Conservation (phyloP, 2,888 invertebrate species). For the Luperina nickerlii region DNA sequence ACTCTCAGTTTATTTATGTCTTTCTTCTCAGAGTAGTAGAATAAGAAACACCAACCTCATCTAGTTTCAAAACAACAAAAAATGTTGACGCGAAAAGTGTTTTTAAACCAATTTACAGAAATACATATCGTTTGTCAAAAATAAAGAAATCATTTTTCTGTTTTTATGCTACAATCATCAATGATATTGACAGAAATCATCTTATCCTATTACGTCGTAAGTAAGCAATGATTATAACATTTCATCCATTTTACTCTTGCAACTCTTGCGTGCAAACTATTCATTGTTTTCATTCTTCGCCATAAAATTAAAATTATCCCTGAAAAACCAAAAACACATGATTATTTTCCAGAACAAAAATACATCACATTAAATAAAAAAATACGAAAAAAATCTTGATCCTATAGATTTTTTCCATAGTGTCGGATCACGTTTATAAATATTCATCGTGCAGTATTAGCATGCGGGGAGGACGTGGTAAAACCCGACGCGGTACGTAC, state of each 20-base stretch:
- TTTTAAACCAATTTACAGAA: not conserved
- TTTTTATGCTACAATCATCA: not conserved
- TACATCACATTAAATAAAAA: constrained; percentile 14
- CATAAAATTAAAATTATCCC: not conserved
- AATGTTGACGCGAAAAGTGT: not conserved
- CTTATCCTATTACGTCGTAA: not conserved
- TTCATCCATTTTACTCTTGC: not conserved
- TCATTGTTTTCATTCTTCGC: not conserved
- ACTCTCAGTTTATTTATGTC: not conserved
- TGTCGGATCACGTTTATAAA: constrained; percentile 86
- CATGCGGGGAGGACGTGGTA: constrained; percentile 81
- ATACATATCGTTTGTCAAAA: not conserved
- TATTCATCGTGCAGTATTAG: constrained; percentile 87
- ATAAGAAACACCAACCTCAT: not conserved
- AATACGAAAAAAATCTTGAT: constrained; percentile 45
- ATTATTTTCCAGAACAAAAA: constrained; percentile 8
- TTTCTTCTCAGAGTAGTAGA: not conserved
- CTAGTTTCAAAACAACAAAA: not conserved
- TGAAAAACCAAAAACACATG: not conserved
- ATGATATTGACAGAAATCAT: not conserved
- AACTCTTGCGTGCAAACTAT: not conserved
- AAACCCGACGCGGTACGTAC: constrained; percentile 74
- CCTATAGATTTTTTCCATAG: constrained; percentile 69
- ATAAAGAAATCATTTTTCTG: too few species aligned
- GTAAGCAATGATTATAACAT: too few species aligned